A percentile compares a stretch with the other conserved stretches of the same genome.
Evolutionary conservation across 2,888 invertebrate genomes (phyloP).

Genomic region (Drosophila prolongata): DNA sequence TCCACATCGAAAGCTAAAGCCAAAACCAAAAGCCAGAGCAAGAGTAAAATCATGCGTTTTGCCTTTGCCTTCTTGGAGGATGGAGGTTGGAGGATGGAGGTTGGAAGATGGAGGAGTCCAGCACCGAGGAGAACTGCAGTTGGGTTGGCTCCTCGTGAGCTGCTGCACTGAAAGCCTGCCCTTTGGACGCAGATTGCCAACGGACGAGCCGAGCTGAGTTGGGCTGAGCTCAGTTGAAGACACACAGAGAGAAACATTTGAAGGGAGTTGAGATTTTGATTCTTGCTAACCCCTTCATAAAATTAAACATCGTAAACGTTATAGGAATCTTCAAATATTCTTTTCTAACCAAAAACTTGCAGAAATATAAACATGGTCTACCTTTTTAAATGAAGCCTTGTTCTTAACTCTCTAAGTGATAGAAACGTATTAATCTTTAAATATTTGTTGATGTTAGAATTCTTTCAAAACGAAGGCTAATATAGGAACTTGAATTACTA

Average conservation of each 20-base stretch:
- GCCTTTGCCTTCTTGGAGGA: conserved; percentile 14
- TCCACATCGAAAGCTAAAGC: conserved; percentile 17
- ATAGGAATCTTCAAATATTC: too few relatives aligned
- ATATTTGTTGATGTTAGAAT: too few relatives aligned
- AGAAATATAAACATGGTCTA: too few relatives aligned
- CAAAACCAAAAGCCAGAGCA: conserved; percentile 19
- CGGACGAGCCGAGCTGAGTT: conserved; percentile 2
- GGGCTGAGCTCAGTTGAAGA: background rate
- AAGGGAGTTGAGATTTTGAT: too few relatives aligned
- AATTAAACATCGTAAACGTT: too few relatives aligned
- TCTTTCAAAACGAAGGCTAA: too few relatives aligned
- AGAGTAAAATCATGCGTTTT: conserved; percentile 17
- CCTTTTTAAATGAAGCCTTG: too few relatives aligned
- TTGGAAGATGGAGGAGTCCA: conserved; percentile 6
- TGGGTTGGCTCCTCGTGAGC: conserved; percentile 9
- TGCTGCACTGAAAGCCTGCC: conserved; percentile 31
- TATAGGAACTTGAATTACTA: too few relatives aligned
- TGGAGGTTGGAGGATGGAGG: conserved; percentile 13
- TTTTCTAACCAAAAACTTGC: too few relatives aligned
- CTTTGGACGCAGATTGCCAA: conserved; percentile 32
- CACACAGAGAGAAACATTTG: conserved; percentile 8
- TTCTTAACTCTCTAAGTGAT: too few relatives aligned
- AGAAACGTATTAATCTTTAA: too few relatives aligned
- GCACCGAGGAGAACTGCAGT: conserved; percentile 24
- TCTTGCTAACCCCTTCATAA: too few relatives aligned